phyloP scores from a whole-genome alignment of 1,140 invertebrate species.

The Zaprionus gabonicus region DNA sequence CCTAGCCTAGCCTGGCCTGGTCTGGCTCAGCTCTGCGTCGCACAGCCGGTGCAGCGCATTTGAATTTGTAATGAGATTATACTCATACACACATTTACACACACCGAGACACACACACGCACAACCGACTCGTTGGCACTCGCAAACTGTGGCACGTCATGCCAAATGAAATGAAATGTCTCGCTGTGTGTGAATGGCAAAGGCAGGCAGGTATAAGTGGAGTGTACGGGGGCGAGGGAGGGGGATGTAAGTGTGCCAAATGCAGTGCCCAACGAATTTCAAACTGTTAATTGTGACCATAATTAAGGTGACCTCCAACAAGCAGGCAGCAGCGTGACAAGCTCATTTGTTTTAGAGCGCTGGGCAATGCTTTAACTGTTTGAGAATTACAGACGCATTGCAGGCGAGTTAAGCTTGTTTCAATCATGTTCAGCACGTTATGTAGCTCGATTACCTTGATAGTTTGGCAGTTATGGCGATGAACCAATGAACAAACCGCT shows the following conservation, averaged over 20 bases:
- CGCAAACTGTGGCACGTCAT: slow-evolving; percentile 37
- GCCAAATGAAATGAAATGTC: slow-evolving; percentile 77
- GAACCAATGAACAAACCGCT: neutral
- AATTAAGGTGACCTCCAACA: slow-evolving; percentile 73
- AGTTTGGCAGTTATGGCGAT: neutral
- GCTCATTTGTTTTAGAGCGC: slow-evolving; percentile 65
- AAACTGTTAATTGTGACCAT: slow-evolving; percentile 80
- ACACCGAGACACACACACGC: slow-evolving; percentile 38
- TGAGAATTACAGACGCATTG: neutral
- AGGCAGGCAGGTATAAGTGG: neutral
- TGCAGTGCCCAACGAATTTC: slow-evolving; percentile 39
- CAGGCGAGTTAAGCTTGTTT: neutral
- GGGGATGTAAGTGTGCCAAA: slow-evolving; percentile 33
- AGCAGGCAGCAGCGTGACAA: slow-evolving; percentile 46
- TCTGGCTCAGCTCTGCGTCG: slow-evolving; percentile 19
- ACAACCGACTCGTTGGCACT: neutral
- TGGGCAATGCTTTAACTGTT: neutral
- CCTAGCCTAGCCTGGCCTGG: neutral
- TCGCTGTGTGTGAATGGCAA: slow-evolving; percentile 16
- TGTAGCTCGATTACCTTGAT: neutral
- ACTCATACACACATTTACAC: slow-evolving; percentile 37
- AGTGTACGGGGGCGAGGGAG: neutral
- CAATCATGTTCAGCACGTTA: neutral
- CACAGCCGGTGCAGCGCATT: slow-evolving; percentile 62
- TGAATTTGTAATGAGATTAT: slow-evolving; percentile 82